Conservation (phyloP, 2,888 invertebrate species). For the Clostera curtula region DNA sequence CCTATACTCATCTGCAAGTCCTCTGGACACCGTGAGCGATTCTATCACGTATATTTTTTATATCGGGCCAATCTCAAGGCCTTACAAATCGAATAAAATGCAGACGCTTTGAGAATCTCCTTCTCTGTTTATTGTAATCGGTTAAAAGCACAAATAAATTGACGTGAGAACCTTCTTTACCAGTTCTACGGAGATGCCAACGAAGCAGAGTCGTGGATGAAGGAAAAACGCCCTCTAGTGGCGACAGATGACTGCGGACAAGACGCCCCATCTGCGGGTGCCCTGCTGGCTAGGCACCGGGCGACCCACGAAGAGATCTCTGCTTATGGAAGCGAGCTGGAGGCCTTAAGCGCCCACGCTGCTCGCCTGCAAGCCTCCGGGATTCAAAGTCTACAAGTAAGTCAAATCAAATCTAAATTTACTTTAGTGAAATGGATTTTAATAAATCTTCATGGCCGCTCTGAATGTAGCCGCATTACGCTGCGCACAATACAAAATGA, state of each 20-base stretch:
- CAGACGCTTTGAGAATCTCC: no score
- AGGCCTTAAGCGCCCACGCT: conserved; percentile 86
- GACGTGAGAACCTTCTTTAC: neutral
- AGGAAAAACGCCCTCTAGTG: conserved; percentile 94
- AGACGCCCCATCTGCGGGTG: conserved; percentile 93
- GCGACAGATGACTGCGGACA: conserved; percentile 92
- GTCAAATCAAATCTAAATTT: no score
- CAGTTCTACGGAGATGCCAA: conserved; percentile 97
- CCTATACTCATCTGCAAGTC: no score
- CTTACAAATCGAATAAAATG: no score
- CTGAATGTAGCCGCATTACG: no score
- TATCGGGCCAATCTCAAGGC: no score
- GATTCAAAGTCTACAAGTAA: conserved; percentile 60
- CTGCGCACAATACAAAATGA: no score
- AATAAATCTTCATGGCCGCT: no score
- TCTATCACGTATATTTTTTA: no score
- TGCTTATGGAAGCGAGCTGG: conserved; percentile 91
- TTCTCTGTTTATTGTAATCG: no score
- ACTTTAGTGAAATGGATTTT: no score
- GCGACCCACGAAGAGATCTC: conserved; percentile 91
- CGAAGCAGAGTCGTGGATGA: conserved; percentile 98
- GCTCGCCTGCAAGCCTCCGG: conserved; percentile 83
- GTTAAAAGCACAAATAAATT: neutral
- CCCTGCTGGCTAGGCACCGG: conserved; percentile 89
- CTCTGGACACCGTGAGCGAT: no score